Base-by-base conservation (phyloP, 2,797 vertebrate species). In the Sebastolobus alascanus region DNA sequence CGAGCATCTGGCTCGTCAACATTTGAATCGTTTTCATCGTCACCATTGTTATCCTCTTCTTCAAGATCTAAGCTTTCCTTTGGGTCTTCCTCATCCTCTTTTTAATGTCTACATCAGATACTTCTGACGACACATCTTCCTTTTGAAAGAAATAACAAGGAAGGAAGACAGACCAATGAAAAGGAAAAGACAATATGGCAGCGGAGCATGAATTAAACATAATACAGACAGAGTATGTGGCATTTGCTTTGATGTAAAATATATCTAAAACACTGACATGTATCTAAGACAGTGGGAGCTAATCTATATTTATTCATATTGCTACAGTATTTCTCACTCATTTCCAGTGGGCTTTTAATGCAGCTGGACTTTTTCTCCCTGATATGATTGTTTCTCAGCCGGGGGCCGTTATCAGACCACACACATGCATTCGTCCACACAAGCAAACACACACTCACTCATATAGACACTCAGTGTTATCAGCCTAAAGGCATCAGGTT, bases 401-500 rank as follows among this genome's bases (percentile, higher is more conserved):
- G 38, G 50, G 12, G 69, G 40, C 75, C 80, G 69, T 84, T 89
- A 83, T 91, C 84, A 84, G 90, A 86, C 90, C 89, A 85, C 80
- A 65, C 69, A 63, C 58, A 72, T 25, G 25, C 25, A 25, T 25
- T 25, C 25, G 25, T 25, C 25, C 61, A 72, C 59, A 43, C 61
- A 38, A 25, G 25, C 71, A 75, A 74, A 69, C 73, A 64, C 59
- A 69, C 40, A 68, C 46, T 52, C 43, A 63, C 33, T 65, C 38
- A 38, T 1, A 68, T 1, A 55, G 1, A 75, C 73, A 83, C 38
- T 69, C 54, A 84, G 40, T 82, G 52, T 86, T 91, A 93, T 91
- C 88, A 82, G 79, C 68, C 70, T 70, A 74, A 83, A 90, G 86
- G 91, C 75, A 92, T 94, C 92, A 89, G 63, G 87, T 95, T 93